phyloP scores from a whole-genome alignment of 2,888 invertebrate species.

The Agrotis puta region DNA sequence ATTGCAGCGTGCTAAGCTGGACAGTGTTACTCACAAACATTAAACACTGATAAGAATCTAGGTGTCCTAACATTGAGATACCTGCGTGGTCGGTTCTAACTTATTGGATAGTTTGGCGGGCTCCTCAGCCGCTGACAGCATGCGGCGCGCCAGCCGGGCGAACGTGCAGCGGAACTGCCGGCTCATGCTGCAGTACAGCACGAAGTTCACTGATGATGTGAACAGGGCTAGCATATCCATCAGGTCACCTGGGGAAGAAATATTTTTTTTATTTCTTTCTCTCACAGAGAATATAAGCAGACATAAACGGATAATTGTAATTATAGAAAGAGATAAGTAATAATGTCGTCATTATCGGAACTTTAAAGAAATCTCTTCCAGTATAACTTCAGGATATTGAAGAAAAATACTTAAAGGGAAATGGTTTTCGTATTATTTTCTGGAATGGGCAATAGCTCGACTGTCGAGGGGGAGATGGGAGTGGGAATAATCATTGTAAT shows the following conservation, averaged over 20 bases:
- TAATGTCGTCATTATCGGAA: no score
- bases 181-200: slow-evolving; percentile 97
- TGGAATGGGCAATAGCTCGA: no score
- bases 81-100: slow-evolving; percentile 88
- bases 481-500: no score
- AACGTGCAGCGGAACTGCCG: slow-evolving; percentile 96
- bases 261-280: not conserved
- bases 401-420: no score
- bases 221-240: slow-evolving; percentile 97
- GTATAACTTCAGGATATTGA: no score
- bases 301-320: no score
- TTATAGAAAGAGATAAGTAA: no score
- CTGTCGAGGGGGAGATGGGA: no score
- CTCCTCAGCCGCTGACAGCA: slow-evolving; percentile 83
- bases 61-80: slow-evolving; percentile 70
- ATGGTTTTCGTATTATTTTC: no score
- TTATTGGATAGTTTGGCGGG: slow-evolving; percentile 84
- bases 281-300: no score
- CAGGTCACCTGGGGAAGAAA: slow-evolving; percentile 92
- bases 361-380: no score
- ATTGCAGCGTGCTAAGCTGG: not conserved
- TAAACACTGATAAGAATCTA: slow-evolving; percentile 41
- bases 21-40: slow-evolving; percentile 36
- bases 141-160: slow-evolving; percentile 92
- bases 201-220: slow-evolving; percentile 98